Evolutionary conservation across 2,888 invertebrate genomes (phyloP).

Genomic region (Drosophila nr. fundita): DNA sequence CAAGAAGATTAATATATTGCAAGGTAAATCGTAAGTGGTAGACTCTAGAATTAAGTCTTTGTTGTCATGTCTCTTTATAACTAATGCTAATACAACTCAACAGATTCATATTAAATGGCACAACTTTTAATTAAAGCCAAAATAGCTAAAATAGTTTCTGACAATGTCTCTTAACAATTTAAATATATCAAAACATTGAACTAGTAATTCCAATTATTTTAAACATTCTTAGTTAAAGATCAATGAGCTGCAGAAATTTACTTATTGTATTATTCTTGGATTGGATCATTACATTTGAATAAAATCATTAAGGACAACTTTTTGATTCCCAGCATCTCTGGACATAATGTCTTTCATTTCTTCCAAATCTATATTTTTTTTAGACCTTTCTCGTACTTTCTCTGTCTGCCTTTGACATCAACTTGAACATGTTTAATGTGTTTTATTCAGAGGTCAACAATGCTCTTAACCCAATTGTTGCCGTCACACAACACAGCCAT

Average conservation of each 20-base stretch:
- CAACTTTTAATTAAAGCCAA: neutral
- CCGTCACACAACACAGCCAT: neutral
- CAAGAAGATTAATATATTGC: slow-evolving; percentile 16
- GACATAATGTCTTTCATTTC: neutral
- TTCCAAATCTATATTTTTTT: neutral
- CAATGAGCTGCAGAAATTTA: neutral
- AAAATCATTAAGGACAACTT: neutral
- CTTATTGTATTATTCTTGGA: neutral
- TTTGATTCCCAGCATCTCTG: neutral
- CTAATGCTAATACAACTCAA: neutral
- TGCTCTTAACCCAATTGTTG: slow-evolving; percentile 3
- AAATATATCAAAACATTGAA: neutral
- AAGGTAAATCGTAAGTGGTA: slow-evolving; percentile 14
- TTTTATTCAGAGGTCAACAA: slow-evolving; percentile 35
- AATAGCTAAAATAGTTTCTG: neutral
- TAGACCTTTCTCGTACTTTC: neutral
- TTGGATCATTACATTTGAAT: neutral
- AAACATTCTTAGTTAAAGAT: neutral
- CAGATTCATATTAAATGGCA: neutral
- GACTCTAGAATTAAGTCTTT: neutral
- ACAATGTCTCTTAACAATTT: neutral
- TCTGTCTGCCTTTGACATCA: no score
- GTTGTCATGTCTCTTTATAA: neutral
- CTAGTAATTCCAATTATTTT: neutral
- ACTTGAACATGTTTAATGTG: neutral